These are phyloP conservation scores for Catostylus mosaicus DNA, from an alignment of 30 jellyfish, hydroid and myxozoan genomes.

Conservation along the genomic window DNA sequence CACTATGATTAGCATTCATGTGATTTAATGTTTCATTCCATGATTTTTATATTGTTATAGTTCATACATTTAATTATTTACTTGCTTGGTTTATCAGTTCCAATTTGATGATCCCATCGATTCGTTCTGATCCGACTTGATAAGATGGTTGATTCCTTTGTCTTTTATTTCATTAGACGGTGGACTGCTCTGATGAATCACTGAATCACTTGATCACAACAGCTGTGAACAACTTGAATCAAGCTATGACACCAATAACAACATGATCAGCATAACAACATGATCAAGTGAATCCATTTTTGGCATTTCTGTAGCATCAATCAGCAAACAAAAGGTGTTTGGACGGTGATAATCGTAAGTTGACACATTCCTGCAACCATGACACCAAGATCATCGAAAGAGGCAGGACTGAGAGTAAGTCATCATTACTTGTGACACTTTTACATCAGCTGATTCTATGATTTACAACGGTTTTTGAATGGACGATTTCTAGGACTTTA, in stretches of 20 bases:
- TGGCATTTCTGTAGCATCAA: neutral
- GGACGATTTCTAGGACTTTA: neutral
- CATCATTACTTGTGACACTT: neutral
- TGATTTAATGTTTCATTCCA: no score
- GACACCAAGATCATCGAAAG: neutral
- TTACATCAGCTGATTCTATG: neutral
- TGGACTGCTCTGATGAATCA: constrained; percentile 94
- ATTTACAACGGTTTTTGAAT: neutral
- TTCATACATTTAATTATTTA: no score
- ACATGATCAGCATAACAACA: constrained; percentile 20
- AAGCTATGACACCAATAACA: constrained; percentile 93
- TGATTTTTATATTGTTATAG: no score
- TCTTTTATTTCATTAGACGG: constrained; percentile 41
- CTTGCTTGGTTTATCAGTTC: no score
- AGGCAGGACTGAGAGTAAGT: neutral
- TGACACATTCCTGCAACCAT: neutral
- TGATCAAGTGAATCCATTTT: neutral
- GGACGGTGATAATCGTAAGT: constrained; percentile 12
- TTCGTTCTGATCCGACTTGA: no score
- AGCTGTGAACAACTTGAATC: constrained; percentile 82
- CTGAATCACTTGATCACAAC: constrained; percentile 84
- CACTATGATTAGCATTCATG: no score
- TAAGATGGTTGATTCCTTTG: no score
- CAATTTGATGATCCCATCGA: no score
- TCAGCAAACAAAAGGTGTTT: constrained; percentile 1